Base-by-base conservation (phyloP, 1,140 invertebrate species). In the Holotrichia oblita region DNA sequence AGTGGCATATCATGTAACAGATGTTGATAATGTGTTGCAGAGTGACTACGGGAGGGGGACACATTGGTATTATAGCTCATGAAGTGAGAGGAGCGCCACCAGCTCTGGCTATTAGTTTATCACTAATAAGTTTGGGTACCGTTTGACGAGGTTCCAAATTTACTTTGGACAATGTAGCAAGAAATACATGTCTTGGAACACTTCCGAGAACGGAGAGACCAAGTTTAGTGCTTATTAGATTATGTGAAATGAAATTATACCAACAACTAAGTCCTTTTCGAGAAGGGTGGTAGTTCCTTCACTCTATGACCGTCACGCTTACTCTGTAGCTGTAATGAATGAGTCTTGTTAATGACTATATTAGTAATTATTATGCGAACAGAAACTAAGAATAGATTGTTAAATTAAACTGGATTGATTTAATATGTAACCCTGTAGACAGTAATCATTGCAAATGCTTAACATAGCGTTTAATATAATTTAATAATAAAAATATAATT, bases 1-100 rank as follows among this genome's bases (percentile, higher is more conserved):
- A 74, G 73, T 74, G 73, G 73, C 73, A 74, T 74, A 74, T 74
- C 40, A 34, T 74, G 73, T 74, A 74, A 74, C 73, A 74, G 73
- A 74, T 74, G 73, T 17, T 34, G 73, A 12, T 74, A 74, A 74
- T 74, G 73, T 74, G 73, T 74, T 40, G 14, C 40, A 20, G 73
- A 74, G 41, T 74, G 34, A 74, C 40, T 74, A n/a, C 22, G 64
- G 22, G 64, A 55, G 48, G 48, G 44, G 61, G 22, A 69, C 24
- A 34, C 17, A 69, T 69, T 69, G 17, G 22, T 69, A 69, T 69
- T 17, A 55, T 17, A 10, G 22, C 61, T 10, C 61, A 20, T 69
- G 22, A 20, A 27, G 61, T 22, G 61, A 69, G 22, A 27, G 61
- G 17, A n/a, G 6, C 61, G 20, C 20, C 59, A 61, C 59, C 59